Percentiles rank a stretch among this genome's conserved stretches.
These are phyloP conservation scores for Urophycis tenuis DNA, from an alignment of 2,797 vertebrate genomes.

Conservation along the genomic window DNA sequence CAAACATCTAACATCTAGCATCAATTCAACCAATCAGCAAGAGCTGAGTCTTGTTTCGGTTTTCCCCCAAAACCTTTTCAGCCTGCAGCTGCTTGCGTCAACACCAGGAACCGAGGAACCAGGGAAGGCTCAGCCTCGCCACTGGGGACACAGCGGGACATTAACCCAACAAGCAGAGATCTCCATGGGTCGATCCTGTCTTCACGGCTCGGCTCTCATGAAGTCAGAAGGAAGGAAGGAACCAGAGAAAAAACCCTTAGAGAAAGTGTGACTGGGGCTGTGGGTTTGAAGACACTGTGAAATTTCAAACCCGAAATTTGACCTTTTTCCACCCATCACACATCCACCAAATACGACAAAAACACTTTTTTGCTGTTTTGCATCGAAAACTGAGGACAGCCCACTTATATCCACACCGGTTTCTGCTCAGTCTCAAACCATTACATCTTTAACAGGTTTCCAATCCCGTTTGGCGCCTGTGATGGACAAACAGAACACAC, in stretches of 20 bases:
- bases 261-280: neutral
- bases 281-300: neutral
- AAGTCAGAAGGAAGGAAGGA: no score
- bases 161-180: slow-evolving; percentile 56
- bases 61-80: slow-evolving; percentile 13
- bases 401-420: no score
- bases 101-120: slow-evolving; percentile 16
- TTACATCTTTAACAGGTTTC: neutral
- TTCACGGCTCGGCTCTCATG: neutral
- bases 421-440: no score
- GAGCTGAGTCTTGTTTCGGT: neutral
- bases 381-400: neutral
- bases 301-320: neutral
- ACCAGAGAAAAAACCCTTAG: neutral
- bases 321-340: neutral
- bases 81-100: slow-evolving; percentile 43
- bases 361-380: neutral
- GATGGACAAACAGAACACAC: no score
- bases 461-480: neutral
- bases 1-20: neutral
- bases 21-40: neutral
- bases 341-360: neutral
- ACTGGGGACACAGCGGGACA: slow-evolving; percentile 57
- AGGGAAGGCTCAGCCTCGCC: slow-evolving; percentile 30
- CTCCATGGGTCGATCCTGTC: slow-evolving; percentile 39